Base-by-base conservation (phyloP, 2,888 invertebrate species). In the Drosophila mimetica region DNA sequence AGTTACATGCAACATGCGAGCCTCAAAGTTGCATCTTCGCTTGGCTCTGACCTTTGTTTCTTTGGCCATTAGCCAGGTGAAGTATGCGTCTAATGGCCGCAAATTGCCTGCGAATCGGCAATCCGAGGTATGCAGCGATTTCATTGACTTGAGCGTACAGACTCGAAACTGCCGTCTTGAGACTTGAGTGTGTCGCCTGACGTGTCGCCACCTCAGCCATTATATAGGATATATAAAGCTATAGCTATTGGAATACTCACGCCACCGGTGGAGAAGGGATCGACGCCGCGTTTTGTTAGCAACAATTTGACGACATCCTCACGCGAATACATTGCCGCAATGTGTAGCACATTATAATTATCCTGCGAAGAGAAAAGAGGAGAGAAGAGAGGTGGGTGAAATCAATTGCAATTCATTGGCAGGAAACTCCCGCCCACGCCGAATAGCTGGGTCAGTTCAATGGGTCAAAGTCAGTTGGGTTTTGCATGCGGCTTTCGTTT, bases 251-350 rank as follows among this genome's bases (percentile, higher is more conserved):
- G 41, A 50, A 60, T 76, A 94, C 97, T 95, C 93, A 99, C 99
- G 92, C 98, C 99, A 90, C 98, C 99, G 1, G 97, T 95, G 39
- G 97, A 96, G 89, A 96, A 96, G 14, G 98, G 95, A 92, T 99
- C 98, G 9, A 98, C 97, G 37, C 96, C 96, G 91, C 96, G 95
- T 91, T 97, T 97, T 57, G 95, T 94, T 58, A 99, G 93, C 46
- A 99, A 93, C 53, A 97, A 93, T 89, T 97, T 97, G 89, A 99
- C 96, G 89, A 98, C 96, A 91, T 99, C 98, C 91, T 99, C 99
- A 83, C 97, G 94, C 57, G 98, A 97, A 92, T 97, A 96, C 95
- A 97, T 96, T 22, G 98, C 97, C 13, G 98, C 97, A 91, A 98
- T 96, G 92, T 99, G 99, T 55, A 98, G 94, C 32, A 96, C 97